Conservation (phyloP, 2,113 vertebrate genomes). For the Myiopsitta monachus region DNA sequence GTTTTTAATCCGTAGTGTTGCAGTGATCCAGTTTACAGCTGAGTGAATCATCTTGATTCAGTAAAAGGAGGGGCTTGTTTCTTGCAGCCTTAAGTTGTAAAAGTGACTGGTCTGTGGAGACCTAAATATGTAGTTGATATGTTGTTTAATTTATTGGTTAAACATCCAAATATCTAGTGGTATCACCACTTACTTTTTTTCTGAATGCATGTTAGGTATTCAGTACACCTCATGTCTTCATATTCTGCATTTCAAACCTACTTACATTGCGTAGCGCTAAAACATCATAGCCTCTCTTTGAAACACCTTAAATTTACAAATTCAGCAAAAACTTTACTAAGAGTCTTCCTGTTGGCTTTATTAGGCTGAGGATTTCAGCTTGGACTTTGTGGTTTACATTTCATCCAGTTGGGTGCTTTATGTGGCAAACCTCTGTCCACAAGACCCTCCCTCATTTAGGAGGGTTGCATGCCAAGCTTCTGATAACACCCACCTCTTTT, state of each 20-base stretch:
- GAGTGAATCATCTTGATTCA: not conserved
- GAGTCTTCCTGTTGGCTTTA: not conserved
- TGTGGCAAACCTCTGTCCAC: not conserved
- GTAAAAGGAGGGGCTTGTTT: not conserved
- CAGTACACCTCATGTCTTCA: not conserved
- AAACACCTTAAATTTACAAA: not conserved
- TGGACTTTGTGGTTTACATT: not conserved
- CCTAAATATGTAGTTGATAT: not conserved
- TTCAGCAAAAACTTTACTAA: not conserved
- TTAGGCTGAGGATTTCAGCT: not conserved
- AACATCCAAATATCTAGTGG: not conserved
- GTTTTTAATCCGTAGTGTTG: not conserved
- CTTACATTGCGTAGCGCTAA: not conserved
- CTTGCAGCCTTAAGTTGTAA: not conserved
- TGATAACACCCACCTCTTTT: not conserved
- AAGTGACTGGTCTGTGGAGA: not conserved
- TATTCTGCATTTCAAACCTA: not conserved
- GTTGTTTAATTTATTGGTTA: not conserved
- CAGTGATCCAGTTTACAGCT: not conserved
- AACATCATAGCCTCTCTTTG: not conserved
- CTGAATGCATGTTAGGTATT: accelerated
- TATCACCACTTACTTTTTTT: accelerated
- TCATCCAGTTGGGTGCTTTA: not conserved
- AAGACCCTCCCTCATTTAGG: not conserved
- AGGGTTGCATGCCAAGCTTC: not conserved